phyloP scores from a whole-genome alignment of 2,113 vertebrate species.

The Charadrius vociferus region DNA sequence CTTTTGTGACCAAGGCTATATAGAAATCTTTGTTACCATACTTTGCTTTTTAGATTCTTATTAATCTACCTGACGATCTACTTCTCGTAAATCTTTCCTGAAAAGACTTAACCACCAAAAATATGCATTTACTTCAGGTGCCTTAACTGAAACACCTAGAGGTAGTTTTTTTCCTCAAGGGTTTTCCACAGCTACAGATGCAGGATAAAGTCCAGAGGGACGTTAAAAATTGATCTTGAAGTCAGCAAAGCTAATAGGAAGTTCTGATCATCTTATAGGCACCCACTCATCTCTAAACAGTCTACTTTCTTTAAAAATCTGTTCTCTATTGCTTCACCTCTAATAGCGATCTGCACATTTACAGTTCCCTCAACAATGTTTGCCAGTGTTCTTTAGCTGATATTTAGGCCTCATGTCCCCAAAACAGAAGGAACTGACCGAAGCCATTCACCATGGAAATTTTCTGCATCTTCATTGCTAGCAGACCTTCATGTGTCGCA shows the following conservation, averaged over 20 bases:
- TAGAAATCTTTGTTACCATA: background rate
- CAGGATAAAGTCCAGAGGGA: background rate
- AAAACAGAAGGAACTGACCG: background rate
- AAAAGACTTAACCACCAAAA: background rate
- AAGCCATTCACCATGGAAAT: background rate
- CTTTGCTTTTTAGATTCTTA: background rate
- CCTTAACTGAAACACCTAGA: background rate
- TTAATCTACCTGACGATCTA: background rate
- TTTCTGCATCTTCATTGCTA: background rate
- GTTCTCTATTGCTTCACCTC: background rate
- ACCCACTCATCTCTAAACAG: background rate
- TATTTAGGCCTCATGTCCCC: background rate
- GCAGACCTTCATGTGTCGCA: background rate
- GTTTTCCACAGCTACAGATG: background rate
- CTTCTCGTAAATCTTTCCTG: background rate
- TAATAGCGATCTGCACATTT: background rate
- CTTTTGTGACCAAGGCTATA: background rate
- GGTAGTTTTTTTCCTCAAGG: background rate
- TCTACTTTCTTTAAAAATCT: background rate
- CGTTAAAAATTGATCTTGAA: background rate
- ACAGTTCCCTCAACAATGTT: background rate
- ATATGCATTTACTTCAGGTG: background rate
- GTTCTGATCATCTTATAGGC: background rate
- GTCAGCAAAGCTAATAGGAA: background rate
- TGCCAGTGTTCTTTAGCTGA: background rate